These are phyloP conservation scores for Miltochrista miniata DNA, from an alignment of 2,888 invertebrate species.

Conservation along the genomic window DNA sequence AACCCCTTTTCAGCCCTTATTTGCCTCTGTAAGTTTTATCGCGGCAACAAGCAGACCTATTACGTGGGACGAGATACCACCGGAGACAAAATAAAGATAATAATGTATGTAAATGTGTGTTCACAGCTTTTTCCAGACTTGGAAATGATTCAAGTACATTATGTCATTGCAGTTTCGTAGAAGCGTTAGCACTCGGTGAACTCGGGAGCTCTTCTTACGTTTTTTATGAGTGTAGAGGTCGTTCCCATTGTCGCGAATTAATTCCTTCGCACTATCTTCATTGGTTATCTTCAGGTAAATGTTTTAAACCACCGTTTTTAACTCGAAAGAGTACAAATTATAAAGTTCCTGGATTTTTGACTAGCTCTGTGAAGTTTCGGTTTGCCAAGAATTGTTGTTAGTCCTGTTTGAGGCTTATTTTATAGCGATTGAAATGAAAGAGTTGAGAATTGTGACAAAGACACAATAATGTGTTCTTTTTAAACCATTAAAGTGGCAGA, in stretches of 20 bases:
- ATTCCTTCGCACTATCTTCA: slow-evolving; percentile 45
- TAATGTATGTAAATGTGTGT: neutral
- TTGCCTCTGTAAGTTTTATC: too few relatives aligned
- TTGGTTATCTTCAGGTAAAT: slow-evolving; percentile 41
- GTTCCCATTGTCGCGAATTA: slow-evolving; percentile 43
- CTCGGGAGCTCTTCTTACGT: slow-evolving; percentile 31
- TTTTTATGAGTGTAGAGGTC: slow-evolving; percentile 44
- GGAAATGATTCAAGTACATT: slow-evolving; percentile 2
- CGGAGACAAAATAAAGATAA: too few relatives aligned
- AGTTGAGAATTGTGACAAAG: too few relatives aligned
- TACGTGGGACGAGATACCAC: too few relatives aligned
- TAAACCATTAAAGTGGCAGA: too few relatives aligned
- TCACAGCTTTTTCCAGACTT: slow-evolving; percentile 1
- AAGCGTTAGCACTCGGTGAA: slow-evolving; percentile 33
- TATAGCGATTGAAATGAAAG: too few relatives aligned
- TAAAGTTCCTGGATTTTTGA: slow-evolving; percentile 32
- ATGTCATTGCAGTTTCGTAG: slow-evolving; percentile 34
- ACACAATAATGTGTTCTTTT: too few relatives aligned
- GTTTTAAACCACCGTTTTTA: slow-evolving; percentile 39
- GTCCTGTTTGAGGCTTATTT: neutral
- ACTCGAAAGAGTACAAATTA: slow-evolving; percentile 33
- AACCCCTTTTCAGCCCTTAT: too few relatives aligned
- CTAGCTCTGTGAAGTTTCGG: slow-evolving; percentile 17
- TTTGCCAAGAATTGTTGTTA: slow-evolving; percentile 2
- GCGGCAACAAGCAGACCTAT: too few relatives aligned